Evolutionary conservation across 2,113 vertebrate species (phyloP).

Genomic region (Phylloscopus whistleri): DNA sequence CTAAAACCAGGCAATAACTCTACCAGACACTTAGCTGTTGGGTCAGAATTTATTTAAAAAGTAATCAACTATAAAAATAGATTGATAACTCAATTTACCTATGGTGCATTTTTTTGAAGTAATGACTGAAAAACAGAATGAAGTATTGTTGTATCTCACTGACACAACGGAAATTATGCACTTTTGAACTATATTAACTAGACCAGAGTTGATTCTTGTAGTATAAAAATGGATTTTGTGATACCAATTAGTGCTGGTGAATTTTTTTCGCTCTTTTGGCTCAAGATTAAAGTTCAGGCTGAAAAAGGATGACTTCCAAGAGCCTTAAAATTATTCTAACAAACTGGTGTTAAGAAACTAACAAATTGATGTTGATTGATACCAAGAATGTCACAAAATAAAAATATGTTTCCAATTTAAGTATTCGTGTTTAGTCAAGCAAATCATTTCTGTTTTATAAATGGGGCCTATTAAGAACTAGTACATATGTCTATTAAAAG

Average conservation of each 20-base stretch:
- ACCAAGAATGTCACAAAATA: background rate
- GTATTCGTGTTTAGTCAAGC: background rate
- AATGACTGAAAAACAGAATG: background rate
- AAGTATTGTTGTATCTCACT: background rate
- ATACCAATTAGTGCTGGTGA: background rate
- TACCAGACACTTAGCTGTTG: background rate
- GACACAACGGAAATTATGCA: background rate
- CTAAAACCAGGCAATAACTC: background rate
- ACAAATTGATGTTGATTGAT: background rate
- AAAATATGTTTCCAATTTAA: constrained; percentile 27
- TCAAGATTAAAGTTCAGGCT: background rate
- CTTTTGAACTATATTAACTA: background rate
- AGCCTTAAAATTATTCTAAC: background rate
- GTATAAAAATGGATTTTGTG: background rate
- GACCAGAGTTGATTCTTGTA: background rate
- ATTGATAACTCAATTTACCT: background rate
- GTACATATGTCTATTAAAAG: constrained; percentile 6
- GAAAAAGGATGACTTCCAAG: background rate
- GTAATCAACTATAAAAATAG: background rate
- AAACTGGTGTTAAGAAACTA: background rate
- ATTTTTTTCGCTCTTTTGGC: background rate
- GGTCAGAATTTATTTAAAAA: background rate
- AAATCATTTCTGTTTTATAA: constrained; percentile 1
- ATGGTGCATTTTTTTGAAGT: background rate
- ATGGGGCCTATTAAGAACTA: constrained; percentile 1